Evolutionary conservation across 2,888 invertebrate genomes (phyloP), one percentile per base, ranked within the genome.

Genomic region (Microctonus aethiopoides): DNA sequence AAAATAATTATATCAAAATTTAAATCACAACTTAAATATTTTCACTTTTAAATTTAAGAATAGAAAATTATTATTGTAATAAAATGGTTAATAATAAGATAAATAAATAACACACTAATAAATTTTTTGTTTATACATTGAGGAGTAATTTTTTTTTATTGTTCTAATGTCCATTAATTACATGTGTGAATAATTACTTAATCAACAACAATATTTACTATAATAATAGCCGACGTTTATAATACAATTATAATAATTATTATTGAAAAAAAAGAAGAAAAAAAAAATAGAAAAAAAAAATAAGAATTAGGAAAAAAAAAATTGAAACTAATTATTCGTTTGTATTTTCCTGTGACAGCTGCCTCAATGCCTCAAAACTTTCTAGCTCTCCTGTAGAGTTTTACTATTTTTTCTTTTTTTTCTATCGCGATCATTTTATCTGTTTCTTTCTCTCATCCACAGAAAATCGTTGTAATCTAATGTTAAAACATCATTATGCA

Each of bases 361-460:
- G 86, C 86, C 86, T 86, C 86, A 85, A 85, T 86, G 86, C 86
- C 79, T 82, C 76, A n/a, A 79, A 79, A 75, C 81, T 63, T 81
- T 81, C 85, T 86, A 86, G 83, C 84, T 80, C 74, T 80, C 81
- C 83, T 84, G 85, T 86, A 85, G 86, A 86, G 86, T 83, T 81
- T 54, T 73, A 74, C 65, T 75, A 77, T 64, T 63, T 60, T 68
- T 67, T 72, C 70, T 69, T 72, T 67, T 68, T 57, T 69, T 60
- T 56, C 11, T 16, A 2, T 61, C 26, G 7, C 34, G 32, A 57
- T 34, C 24, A 41, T 69, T 51, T 59, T 32, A 34, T 57, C 26
- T 65, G 22, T 52, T 51, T 32, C n/a, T 61, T 16, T 34, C 34
- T 59, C 32, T 32, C 5, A 59, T 34, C 34, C 20, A 20, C 46